phyloP scores from a whole-genome alignment of 2,797 vertebrate species.

The Sternarchorhynchus goeldii region DNA sequence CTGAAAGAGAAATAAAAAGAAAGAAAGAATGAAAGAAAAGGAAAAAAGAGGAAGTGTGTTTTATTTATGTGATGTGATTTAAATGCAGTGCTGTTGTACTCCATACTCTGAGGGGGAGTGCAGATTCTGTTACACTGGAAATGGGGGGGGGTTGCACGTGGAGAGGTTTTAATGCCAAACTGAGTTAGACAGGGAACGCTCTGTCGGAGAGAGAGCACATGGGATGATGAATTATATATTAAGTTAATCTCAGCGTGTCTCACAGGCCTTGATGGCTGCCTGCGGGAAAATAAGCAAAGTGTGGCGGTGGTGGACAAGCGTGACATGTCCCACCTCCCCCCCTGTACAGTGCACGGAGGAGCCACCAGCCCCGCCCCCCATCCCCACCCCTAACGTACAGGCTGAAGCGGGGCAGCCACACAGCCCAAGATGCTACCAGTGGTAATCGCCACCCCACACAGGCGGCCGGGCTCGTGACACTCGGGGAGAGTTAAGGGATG shows the following conservation, averaged over 20 bases:
- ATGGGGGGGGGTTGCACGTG: constrained; percentile 39
- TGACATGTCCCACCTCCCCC: constrained; percentile 38
- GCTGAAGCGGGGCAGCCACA: neutral
- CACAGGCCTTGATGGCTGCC: constrained; percentile 57
- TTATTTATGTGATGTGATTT: constrained; percentile 31
- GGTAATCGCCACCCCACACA: neutral
- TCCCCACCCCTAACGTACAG: constrained; percentile 43
- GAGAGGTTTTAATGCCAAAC: constrained; percentile 59
- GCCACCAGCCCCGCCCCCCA: constrained; percentile 32
- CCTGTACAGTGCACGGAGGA: no score
- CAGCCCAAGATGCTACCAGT: no score
- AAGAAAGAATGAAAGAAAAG: neutral
- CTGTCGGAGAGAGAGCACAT: constrained; percentile 48
- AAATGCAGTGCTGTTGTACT: constrained; percentile 29
- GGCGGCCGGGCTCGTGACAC: no score
- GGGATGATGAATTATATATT: constrained; percentile 62
- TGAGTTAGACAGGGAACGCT: constrained; percentile 52
- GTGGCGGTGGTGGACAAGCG: constrained; percentile 54
- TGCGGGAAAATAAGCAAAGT: constrained; percentile 58
- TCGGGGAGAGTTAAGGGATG: no score
- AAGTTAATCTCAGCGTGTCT: constrained; percentile 64
- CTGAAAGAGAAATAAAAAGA: neutral
- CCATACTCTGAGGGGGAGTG: constrained; percentile 41
- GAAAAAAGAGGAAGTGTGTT: constrained; percentile 24
- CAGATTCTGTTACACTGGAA: constrained; percentile 45